Conservation (phyloP, 2,888 invertebrate species). For the Lapara coniferarum region DNA sequence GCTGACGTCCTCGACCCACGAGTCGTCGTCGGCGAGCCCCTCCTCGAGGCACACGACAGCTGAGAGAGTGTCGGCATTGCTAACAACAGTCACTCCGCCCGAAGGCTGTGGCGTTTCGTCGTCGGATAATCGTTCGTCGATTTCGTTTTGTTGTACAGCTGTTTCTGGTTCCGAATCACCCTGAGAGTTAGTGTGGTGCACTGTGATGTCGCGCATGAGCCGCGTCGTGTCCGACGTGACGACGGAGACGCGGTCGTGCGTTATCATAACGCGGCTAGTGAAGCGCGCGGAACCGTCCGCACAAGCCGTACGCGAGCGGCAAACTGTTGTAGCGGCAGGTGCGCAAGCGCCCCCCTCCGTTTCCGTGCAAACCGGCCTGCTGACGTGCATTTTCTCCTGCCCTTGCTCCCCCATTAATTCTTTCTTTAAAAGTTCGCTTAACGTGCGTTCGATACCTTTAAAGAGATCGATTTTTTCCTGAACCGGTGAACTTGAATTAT, state of each 20-base stretch:
- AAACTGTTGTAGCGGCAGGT: slow-evolving; percentile 78
- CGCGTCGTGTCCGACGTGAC: slow-evolving; percentile 90
- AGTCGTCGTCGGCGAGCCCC: slow-evolving; percentile 94
- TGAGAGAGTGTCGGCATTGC: slow-evolving; percentile 87
- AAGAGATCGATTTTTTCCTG: slow-evolving; percentile 78
- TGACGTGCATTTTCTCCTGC: slow-evolving; percentile 76
- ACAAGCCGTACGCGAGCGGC: slow-evolving; percentile 81
- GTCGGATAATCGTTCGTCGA: slow-evolving; percentile 73
- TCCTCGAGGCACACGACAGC: slow-evolving; percentile 91
- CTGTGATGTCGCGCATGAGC: slow-evolving; percentile 86
- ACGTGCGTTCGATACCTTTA: slow-evolving; percentile 81
- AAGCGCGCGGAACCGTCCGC: slow-evolving; percentile 87
- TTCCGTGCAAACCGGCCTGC: slow-evolving; percentile 72
- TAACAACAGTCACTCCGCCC: slow-evolving; percentile 87
- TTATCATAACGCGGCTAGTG: slow-evolving; percentile 95
- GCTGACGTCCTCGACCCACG: slow-evolving; percentile 95
- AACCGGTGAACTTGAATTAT: slow-evolving; percentile 51
- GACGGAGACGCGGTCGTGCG: slow-evolving; percentile 90
- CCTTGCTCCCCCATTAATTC: slow-evolving; percentile 78
- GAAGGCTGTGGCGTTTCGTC: slow-evolving; percentile 77
- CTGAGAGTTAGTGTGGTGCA: slow-evolving; percentile 86
- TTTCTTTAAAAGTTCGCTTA: slow-evolving; percentile 82
- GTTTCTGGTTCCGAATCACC: slow-evolving; percentile 67
- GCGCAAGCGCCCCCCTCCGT: slow-evolving; percentile 78
- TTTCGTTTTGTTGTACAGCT: slow-evolving; percentile 63